A percentile compares a stretch with the other conserved stretches of the same genome.
phyloP scores from a whole-genome alignment of 30 jellyfish, hydroid and myxozoan species.

The Phacellophora camtschatica region DNA sequence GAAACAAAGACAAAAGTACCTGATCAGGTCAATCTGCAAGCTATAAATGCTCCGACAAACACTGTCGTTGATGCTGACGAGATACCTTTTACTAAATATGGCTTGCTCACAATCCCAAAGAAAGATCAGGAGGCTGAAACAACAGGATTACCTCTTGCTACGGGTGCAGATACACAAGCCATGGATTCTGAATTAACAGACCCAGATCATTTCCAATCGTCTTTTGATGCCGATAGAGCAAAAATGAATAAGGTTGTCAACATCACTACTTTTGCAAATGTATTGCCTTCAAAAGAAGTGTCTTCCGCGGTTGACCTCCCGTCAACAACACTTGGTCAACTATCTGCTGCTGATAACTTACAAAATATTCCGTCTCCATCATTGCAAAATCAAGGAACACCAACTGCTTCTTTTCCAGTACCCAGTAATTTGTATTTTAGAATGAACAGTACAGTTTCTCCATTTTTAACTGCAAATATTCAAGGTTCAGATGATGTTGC shows the following conservation, averaged over 20 bases:
- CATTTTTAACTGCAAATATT: neutral
- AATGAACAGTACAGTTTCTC: neutral
- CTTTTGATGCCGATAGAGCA: neutral
- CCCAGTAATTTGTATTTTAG: neutral
- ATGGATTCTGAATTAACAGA: slow-evolving; percentile 54
- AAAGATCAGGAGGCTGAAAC: no score
- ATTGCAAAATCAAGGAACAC: neutral
- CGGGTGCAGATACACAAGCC: slow-evolving; percentile 5
- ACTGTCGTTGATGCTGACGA: neutral
- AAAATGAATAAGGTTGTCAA: slow-evolving; percentile 34
- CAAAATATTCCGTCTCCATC: neutral
- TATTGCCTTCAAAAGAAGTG: slow-evolving; percentile 44
- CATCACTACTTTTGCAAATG: slow-evolving; percentile 35
- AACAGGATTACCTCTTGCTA: slow-evolving; percentile 11
- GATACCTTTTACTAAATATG: neutral
- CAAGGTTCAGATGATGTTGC: neutral
- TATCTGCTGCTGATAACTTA: neutral
- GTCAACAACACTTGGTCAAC: neutral
- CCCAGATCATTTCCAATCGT: slow-evolving; percentile 34
- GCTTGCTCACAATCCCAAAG: neutral
- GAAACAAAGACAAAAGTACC: no score
- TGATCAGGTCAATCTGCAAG: no score
- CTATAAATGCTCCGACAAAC: no score
- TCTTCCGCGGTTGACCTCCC: slow-evolving; percentile 21
- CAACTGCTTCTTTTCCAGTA: neutral